Evolutionary conservation across 2,797 vertebrate species (phyloP).

Genomic region (Mionectes olivaceus): DNA sequence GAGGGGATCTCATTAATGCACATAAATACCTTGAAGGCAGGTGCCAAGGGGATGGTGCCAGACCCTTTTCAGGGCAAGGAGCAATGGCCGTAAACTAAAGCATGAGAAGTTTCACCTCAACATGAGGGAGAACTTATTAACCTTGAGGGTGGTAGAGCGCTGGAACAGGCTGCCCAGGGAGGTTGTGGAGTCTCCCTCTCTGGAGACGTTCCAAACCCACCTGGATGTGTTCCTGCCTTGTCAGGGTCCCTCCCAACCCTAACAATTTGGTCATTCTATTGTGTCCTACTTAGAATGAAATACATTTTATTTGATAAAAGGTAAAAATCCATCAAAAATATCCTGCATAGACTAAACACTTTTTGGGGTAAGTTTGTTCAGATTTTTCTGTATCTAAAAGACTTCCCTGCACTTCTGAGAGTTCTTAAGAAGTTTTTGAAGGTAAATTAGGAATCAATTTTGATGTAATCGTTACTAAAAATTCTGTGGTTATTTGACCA

Average conservation of each 20-base stretch:
- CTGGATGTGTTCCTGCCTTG: neutral
- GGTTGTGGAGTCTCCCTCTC: accelerated
- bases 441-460: neutral
- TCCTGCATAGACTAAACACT: neutral
- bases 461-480: neutral
- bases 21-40: neutral
- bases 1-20: neutral
- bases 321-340: neutral
- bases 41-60: neutral
- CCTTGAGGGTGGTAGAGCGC: neutral
- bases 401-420: neutral
- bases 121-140: neutral
- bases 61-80: neutral
- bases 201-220: neutral
- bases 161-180: neutral
- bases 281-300: neutral
- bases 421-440: neutral
- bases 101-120: neutral
- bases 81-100: neutral
- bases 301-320: neutral
- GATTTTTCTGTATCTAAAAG: neutral
- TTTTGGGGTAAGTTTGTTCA: neutral
- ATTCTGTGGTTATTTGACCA: neutral
- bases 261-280: neutral
- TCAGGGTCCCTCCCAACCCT: neutral